Conservation (phyloP, 2,113 vertebrate species). For the Microtus montanus region DNA sequence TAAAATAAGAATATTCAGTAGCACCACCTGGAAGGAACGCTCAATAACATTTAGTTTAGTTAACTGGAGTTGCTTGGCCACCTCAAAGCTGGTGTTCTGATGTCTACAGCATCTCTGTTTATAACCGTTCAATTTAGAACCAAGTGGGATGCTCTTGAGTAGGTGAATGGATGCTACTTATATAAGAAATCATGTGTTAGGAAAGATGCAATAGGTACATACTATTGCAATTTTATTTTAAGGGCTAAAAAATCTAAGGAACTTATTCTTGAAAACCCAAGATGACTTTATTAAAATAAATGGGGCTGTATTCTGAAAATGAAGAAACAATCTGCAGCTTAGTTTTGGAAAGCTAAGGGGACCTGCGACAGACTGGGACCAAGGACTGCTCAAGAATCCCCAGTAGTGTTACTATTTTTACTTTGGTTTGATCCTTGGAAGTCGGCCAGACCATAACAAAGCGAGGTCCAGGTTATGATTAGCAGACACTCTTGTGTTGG, state of each 20-base stretch:
- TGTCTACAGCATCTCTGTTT: not conserved
- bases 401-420: conserved; percentile 50
- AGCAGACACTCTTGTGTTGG: conserved; percentile 49
- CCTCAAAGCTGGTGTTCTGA: not conserved
- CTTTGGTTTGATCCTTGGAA: conserved; percentile 49
- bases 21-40: not conserved
- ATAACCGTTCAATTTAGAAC: not conserved
- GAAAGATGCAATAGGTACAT: not conserved
- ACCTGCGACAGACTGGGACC: conserved; percentile 30
- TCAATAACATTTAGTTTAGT: not conserved
- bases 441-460: conserved; percentile 58
- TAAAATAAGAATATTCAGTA: not conserved
- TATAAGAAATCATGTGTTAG: not conserved
- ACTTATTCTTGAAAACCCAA: not conserved
- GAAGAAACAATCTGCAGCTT: not conserved
- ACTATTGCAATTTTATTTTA: not conserved
- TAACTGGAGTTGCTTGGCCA: not conserved
- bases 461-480: conserved; percentile 62
- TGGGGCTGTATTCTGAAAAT: not conserved
- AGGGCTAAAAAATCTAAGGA: not conserved
- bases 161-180: not conserved
- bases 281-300: not conserved
- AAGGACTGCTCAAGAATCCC: conserved; percentile 27
- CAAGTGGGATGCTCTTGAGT: not conserved
- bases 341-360: not conserved